Conservation (phyloP, 2,113 vertebrate species). For the Sylvia atricapilla region DNA sequence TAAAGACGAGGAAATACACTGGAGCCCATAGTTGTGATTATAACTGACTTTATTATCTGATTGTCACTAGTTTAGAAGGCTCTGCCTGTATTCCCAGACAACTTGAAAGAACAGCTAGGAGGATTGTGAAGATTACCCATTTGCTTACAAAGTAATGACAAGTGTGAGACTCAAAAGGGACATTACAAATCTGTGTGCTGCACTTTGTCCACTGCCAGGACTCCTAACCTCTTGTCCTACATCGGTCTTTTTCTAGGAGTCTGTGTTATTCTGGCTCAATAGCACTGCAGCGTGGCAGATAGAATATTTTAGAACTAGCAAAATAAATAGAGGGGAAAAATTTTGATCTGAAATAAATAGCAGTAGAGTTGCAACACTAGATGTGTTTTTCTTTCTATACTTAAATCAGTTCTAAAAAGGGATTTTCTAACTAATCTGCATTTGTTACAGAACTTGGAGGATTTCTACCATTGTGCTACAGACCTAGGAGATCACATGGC, state of each 20-base stretch:
- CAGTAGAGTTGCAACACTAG: background rate
- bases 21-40: background rate
- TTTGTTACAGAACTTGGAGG: slow-evolving; percentile 15
- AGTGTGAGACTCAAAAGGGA: background rate
- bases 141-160: background rate
- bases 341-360: background rate
- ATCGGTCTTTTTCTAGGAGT: background rate
- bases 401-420: background rate
- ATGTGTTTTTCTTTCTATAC: background rate
- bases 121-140: background rate
- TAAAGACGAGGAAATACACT: background rate
- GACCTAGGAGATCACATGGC: background rate
- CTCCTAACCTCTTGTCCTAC: background rate
- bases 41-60: background rate
- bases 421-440: slow-evolving; percentile 40
- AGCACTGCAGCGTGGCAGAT: background rate
- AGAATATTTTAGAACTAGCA: background rate
- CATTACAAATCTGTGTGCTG: background rate
- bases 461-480: background rate
- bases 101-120: background rate
- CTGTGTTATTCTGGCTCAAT: background rate
- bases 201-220: background rate
- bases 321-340: background rate
- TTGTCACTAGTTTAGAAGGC: background rate
- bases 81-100: background rate